Percentiles rank a stretch among this genome's conserved stretches.
Conservation (phyloP, 1,140 invertebrate genomes). For the Mactra quadrangularis region DNA sequence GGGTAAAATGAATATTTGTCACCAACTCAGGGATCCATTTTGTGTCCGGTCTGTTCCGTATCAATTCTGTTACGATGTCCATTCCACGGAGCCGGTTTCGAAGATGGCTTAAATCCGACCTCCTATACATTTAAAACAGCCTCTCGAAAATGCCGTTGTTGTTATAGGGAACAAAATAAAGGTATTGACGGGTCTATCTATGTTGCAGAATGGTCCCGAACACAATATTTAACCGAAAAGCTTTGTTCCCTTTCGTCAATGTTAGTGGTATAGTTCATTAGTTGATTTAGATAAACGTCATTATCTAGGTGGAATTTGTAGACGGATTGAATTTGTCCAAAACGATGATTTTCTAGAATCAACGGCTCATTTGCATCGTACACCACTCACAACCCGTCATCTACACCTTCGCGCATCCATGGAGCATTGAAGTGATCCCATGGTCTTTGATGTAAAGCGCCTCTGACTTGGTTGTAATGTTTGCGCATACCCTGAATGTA, state of each 20-base stretch:
- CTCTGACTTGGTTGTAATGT: neutral
- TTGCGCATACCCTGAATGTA: neutral
- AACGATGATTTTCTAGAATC: no score
- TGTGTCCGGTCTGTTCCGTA: slow-evolving; percentile 6
- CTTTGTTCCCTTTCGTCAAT: slow-evolving; percentile 1
- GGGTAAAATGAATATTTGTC: slow-evolving; percentile 12
- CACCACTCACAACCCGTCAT: neutral
- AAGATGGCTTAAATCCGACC: neutral
- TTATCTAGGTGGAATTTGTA: neutral
- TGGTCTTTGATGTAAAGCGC: no score
- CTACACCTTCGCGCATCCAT: no score
- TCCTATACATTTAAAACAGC: neutral
- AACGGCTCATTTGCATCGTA: neutral
- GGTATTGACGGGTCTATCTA: neutral
- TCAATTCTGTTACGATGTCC: slow-evolving; percentile 12
- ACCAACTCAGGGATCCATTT: slow-evolving; percentile 37
- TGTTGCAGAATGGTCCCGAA: slow-evolving; percentile 20
- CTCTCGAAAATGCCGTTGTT: slow-evolving; percentile 29
- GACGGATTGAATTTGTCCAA: neutral
- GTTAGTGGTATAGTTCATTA: neutral
- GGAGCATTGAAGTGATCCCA: no score
- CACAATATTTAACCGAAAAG: no score
- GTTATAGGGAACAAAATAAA: slow-evolving; percentile 32
- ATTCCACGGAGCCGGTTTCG: neutral
- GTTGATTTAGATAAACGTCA: slow-evolving; percentile 1